A percentile compares a stretch with the other conserved stretches of the same genome.
These are phyloP conservation scores for Thymallus thymallus DNA, from an alignment of 2,113 vertebrate genomes.

Conservation along the genomic window DNA sequence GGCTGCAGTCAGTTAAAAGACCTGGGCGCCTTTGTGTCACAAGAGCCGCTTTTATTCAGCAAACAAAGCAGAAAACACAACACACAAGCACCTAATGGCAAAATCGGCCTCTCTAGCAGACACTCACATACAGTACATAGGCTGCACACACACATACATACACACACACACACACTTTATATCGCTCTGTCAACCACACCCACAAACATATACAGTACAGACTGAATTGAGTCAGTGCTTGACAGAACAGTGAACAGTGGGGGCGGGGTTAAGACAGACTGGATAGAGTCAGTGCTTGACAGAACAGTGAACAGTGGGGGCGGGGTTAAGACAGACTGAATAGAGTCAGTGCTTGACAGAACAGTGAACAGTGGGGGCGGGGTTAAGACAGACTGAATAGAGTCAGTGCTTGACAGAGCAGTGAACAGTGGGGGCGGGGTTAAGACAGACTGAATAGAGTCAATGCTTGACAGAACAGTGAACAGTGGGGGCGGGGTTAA, in stretches of 20 bases:
- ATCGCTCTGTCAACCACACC: slow-evolving; percentile 17
- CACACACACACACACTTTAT: slow-evolving; percentile 36
- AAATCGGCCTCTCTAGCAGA: slow-evolving; percentile 45
- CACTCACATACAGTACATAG: neutral
- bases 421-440: slow-evolving; percentile 64
- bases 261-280: slow-evolving; percentile 73
- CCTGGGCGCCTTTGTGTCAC: slow-evolving; percentile 68
- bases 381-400: slow-evolving; percentile 70
- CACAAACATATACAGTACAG: slow-evolving; percentile 29
- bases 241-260: slow-evolving; percentile 43
- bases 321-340: slow-evolving; percentile 70
- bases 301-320: slow-evolving; percentile 53
- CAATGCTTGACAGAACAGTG: slow-evolving; percentile 50
- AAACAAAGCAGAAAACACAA: slow-evolving; percentile 66
- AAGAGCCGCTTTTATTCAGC: slow-evolving; percentile 70
- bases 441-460: slow-evolving; percentile 72
- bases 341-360: slow-evolving; percentile 66
- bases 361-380: slow-evolving; percentile 60
- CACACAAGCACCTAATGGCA: slow-evolving; percentile 71
- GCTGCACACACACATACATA: slow-evolving; percentile 7
- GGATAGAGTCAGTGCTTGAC: slow-evolving; percentile 69
- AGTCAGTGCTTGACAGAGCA: slow-evolving; percentile 60
- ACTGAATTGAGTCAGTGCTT: slow-evolving; percentile 71
- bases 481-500: slow-evolving; percentile 70
- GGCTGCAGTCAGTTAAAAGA: slow-evolving; percentile 67